Evolutionary conservation across 2,888 invertebrate species (phyloP).

Genomic region (Pheosia tremula): DNA sequence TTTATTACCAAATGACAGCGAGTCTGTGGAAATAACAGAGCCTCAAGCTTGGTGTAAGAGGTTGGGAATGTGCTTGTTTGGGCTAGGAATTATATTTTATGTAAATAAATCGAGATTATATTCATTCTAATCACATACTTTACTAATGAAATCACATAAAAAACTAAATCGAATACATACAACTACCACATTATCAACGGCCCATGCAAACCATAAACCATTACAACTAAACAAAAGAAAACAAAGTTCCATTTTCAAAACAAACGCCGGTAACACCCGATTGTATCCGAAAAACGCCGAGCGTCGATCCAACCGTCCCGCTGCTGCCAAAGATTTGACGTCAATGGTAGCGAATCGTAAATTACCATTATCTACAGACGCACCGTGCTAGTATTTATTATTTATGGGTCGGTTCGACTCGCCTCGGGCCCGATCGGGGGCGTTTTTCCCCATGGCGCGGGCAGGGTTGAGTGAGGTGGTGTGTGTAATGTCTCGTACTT

Average conservation of each 20-base stretch:
- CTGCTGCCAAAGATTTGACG: conserved; percentile 78
- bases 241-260: conserved; percentile 26
- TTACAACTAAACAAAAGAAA: conserved; percentile 19
- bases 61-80: too few relatives aligned
- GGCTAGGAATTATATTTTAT: too few relatives aligned
- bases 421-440: conserved; percentile 69
- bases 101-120: too few relatives aligned
- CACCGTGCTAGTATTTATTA: conserved; percentile 82
- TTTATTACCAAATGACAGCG: too few relatives aligned
- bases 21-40: too few relatives aligned
- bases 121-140: too few relatives aligned
- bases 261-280: conserved; percentile 32
- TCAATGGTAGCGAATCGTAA: conserved; percentile 76
- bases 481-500: conserved; percentile 58
- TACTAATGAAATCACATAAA: not conserved
- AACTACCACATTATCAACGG: not conserved
- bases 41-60: too few relatives aligned
- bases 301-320: conserved; percentile 65
- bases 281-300: conserved; percentile 48
- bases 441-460: conserved; percentile 66
- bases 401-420: conserved; percentile 81
- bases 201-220: conserved; percentile 15
- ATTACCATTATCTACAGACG: conserved; percentile 85
- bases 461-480: conserved; percentile 60
- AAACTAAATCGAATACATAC: not conserved